A percentile compares a stretch with the other conserved stretches of the same genome.
phyloP scores from a whole-genome alignment of 2,888 invertebrate genomes.

The Shargacucullia verbasci region DNA sequence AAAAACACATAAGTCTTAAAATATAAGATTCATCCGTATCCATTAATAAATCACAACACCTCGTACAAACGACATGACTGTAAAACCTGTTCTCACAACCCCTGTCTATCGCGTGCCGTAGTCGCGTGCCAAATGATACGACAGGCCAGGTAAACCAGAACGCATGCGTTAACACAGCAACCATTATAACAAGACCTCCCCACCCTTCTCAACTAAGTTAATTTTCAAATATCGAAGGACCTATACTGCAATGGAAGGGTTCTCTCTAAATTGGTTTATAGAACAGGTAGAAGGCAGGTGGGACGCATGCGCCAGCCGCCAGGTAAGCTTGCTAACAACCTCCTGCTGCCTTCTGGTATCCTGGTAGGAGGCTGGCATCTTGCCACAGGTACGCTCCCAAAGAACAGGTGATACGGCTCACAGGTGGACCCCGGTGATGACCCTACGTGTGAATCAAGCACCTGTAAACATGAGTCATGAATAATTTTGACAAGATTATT shows the following conservation, averaged over 20 bases:
- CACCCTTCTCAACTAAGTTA: slow-evolving; percentile 41
- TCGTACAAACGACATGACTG: slow-evolving; percentile 1
- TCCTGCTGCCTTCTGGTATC: slow-evolving; percentile 70
- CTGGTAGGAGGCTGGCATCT: slow-evolving; percentile 88
- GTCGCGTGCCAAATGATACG: slow-evolving; percentile 64
- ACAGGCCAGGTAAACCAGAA: slow-evolving; percentile 59
- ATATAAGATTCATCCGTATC: too few relatives aligned
- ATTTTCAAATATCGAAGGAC: slow-evolving; percentile 20
- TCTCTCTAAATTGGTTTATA: slow-evolving; percentile 66
- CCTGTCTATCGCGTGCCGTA: slow-evolving; percentile 44
- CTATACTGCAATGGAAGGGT: slow-evolving; percentile 45
- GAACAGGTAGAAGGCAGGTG: slow-evolving; percentile 80
- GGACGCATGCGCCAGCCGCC: slow-evolving; percentile 87
- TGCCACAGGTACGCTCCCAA: slow-evolving; percentile 88
- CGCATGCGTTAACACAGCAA: slow-evolving; percentile 65
- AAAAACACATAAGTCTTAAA: too few relatives aligned
- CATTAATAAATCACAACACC: slow-evolving; percentile 4
- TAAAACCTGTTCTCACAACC: slow-evolving; percentile 26
- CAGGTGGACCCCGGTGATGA: slow-evolving; percentile 71
- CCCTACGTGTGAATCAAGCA: slow-evolving; percentile 60
- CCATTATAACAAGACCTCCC: slow-evolving; percentile 61
- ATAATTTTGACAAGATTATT: slow-evolving; percentile 24
- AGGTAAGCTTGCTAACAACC: slow-evolving; percentile 71
- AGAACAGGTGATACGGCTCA: slow-evolving; percentile 76
- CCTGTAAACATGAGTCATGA: slow-evolving; percentile 30